Conservation (phyloP, 2,888 invertebrate genomes). For the Drosophila bunnanda region DNA sequence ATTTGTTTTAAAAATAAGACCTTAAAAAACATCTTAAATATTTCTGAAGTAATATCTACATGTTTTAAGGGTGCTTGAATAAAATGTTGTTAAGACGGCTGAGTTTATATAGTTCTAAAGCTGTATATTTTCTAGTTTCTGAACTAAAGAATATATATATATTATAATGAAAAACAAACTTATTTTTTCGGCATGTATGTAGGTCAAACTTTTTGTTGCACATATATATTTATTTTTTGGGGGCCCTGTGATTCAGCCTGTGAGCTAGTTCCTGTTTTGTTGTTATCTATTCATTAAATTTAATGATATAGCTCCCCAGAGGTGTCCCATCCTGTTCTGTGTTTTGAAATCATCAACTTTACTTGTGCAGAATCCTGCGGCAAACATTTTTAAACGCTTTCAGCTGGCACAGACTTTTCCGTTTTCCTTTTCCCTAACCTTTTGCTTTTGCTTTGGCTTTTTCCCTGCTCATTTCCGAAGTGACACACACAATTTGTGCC, state of each 20-base stretch:
- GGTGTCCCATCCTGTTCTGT: conserved; percentile 22
- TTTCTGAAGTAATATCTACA: no score
- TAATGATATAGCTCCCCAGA: conserved; percentile 41
- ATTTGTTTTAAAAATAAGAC: background rate
- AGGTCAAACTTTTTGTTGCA: conserved; percentile 15
- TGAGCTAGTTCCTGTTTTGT: conserved; percentile 26
- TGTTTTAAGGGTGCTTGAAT: no score
- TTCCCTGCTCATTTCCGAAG: conserved; percentile 63
- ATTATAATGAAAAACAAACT: background rate
- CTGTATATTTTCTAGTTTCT: background rate
- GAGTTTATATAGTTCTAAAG: no score
- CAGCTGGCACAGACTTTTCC: conserved; percentile 33
- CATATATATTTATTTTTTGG: conserved; percentile 3
- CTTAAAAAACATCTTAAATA: fast-evolving
- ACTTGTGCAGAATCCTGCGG: conserved; percentile 21
- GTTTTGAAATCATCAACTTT: conserved; percentile 40
- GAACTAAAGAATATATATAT: no score
- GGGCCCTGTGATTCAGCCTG: background rate
- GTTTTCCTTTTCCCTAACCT: conserved; percentile 4
- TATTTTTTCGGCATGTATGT: conserved; percentile 1
- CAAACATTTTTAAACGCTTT: conserved; percentile 52
- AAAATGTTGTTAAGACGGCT: no score
- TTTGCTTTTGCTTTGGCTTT: background rate
- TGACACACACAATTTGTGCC: conserved; percentile 62
- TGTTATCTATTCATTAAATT: conserved; percentile 51